Evolutionary conservation across 2,888 invertebrate species (phyloP).

Genomic region (Lamellibrachia satsuma): DNA sequence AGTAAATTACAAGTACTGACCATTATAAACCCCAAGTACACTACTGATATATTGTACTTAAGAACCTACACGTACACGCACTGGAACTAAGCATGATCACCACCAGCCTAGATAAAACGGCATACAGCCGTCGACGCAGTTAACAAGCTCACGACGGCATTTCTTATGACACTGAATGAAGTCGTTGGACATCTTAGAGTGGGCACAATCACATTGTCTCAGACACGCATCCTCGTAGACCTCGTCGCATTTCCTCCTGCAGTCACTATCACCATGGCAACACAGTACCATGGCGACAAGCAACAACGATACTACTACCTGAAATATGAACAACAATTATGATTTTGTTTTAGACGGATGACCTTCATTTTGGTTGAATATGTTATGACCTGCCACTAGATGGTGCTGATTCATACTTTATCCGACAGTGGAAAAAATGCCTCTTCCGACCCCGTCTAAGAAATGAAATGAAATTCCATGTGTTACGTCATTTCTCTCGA

Average conservation of each 20-base stretch:
- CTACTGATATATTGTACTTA: too few species aligned
- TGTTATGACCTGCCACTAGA: not conserved
- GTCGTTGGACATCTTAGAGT: not conserved
- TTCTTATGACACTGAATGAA: not conserved
- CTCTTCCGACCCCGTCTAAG: too few species aligned
- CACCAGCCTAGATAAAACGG: not conserved
- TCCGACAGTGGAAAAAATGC: too few species aligned
- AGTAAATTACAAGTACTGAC: too few species aligned
- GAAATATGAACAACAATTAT: not conserved
- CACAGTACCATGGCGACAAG: not conserved
- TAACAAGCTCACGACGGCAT: not conserved
- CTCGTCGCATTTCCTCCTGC: not conserved
- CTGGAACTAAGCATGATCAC: not conserved
- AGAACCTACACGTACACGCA: too few species aligned
- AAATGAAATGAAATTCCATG: too few species aligned
- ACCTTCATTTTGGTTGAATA: too few species aligned
- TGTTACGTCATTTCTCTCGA: too few species aligned
- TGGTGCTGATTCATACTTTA: not conserved
- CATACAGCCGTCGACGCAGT: not conserved
- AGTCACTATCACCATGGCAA: not conserved
- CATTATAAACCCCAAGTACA: too few species aligned
- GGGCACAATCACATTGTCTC: not conserved
- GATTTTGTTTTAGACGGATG: not conserved
- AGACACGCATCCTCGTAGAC: not conserved
- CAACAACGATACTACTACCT: not conserved